Evolutionary conservation across 2,888 invertebrate species (phyloP), one percentile per base, ranked within the genome.

Genomic region (Notodonta ziczac): DNA sequence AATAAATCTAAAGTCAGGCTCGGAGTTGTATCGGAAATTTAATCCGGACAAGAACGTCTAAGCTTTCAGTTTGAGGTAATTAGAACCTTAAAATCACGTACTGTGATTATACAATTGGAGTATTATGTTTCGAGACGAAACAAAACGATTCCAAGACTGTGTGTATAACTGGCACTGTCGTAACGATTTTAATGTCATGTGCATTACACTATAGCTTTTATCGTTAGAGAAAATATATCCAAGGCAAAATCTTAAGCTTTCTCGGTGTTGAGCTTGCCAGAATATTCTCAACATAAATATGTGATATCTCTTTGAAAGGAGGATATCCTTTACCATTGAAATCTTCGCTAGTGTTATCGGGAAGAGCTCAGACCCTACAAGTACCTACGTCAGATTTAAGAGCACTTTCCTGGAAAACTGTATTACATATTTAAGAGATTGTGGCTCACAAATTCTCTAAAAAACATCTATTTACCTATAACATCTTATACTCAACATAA

Each of bases 1-100:
- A 73, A 75, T 78, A 76, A 77, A 78, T 78, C 77, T 74, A 63
- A 71, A 70, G 61, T 63, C 77, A 72, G 71, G 61, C 64, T 62
- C 65, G 78, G 66, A 78, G 74, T 68, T 65, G 59, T 56, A 68
- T 66, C 69, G 66, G 67, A 72, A 74, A 75, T 76, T 76, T 73
- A 73, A 68, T 67, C 64, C 40, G 55, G 60, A 70, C 73, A 67
- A 72, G 62, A 73, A 76, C 71, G 76, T 76, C 69, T 69, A 67
- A 46, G 24, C 48, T 48, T 46, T 50, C 24, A 57, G 44, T 24
- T 56, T 8, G 16, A 14, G 4, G 40, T 40, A 14, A 55, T 55
- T 55, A 55, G 55, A 55, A 55, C 14, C 13, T 13, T 10, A 14
- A 55, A 42, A n/a, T 54, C 54, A 54, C 54, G 39, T 14, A 14